Base-by-base conservation (phyloP, 2,113 vertebrate genomes). In the Alosa alosa region DNA sequence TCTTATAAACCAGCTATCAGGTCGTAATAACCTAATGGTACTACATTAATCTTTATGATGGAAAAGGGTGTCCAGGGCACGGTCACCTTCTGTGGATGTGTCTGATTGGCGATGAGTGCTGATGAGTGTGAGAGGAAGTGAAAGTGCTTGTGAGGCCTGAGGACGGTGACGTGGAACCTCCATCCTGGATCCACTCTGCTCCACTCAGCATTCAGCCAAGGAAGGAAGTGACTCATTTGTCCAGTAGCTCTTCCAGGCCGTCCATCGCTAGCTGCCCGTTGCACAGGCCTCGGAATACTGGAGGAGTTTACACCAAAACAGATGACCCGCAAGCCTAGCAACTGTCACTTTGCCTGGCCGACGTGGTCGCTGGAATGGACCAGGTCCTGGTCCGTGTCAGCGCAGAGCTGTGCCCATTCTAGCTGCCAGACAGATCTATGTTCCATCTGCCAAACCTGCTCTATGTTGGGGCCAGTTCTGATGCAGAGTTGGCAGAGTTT, bases 141-240 rank as follows among this genome's bases (percentile, higher is more conserved):
- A 55, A 55, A 55, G 52, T 55, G 52, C 47, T 9, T 49, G 47
- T 8, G 47, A 49, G 47, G 6, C 47, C 47, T 49, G 47, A 49
- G 47, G 47, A 49, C 41, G 41, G 47, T 17, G 52, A 55, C 52
- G 52, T 2, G 3, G 17, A 55, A 18, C 52, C 15, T 55, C 57
- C 22, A 7, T 64, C 57, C 57, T 25, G 22, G 57, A 64, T 6
- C 57, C 57, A 64, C 57, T 64, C 22, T 8, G 4, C 20, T 64
- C 57, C 57, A n/a, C 64, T 72, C 64, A 31, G 10, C 8, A 36
- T 36, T 11, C 25, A 4, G n/a, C 64, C 64, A 72, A 72, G 64
- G 10, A 31, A 72, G 64, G 64, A 72, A 72, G 64, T 72, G 64
- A 72, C 64, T 72, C 64, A 72, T 72, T 31, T 36, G 64, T 72